Evolutionary conservation across 2,888 invertebrate species (phyloP).

Genomic region (Ophraella communa): DNA sequence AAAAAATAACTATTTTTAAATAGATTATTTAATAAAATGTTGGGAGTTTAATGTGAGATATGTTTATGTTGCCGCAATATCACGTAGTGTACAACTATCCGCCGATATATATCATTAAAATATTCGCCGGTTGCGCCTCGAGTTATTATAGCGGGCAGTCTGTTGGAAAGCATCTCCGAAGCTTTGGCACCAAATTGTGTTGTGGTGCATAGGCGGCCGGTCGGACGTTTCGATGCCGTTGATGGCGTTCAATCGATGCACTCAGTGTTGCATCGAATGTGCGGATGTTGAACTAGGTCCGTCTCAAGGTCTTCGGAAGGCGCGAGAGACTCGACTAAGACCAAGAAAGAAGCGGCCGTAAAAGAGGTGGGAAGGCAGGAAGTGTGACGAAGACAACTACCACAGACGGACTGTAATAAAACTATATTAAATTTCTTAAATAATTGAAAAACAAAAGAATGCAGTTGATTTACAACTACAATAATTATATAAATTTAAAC

Average conservation of each 20-base stretch:
- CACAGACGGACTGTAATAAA: conserved; percentile 17
- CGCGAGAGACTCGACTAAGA: conserved; percentile 43
- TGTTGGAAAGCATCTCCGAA: conserved; percentile 1
- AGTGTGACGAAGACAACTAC: conserved; percentile 47
- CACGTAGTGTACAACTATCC: neutral
- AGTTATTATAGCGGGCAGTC: conserved; percentile 4
- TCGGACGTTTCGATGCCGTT: conserved; percentile 10
- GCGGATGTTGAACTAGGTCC: conserved; percentile 62
- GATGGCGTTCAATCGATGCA: conserved; percentile 18
- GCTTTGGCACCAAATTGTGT: conserved; percentile 1
- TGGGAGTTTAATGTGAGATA: too few relatives aligned
- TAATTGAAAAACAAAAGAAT: too few relatives aligned
- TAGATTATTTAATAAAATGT: too few relatives aligned
- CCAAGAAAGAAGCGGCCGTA: conserved; percentile 19
- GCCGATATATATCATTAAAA: neutral
- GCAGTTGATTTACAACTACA: neutral
- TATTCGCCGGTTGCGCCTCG: neutral
- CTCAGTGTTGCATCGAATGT: conserved; percentile 15
- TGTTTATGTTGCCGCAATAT: neutral
- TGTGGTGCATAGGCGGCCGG: conserved; percentile 2
- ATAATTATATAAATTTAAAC: too few relatives aligned
- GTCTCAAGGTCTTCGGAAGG: conserved; percentile 58
- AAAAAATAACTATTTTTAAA: too few relatives aligned
- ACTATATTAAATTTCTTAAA: too few relatives aligned
- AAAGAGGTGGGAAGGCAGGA: conserved; percentile 43